Conservation (phyloP, 2,888 invertebrate species). For the Mythimna impura region DNA sequence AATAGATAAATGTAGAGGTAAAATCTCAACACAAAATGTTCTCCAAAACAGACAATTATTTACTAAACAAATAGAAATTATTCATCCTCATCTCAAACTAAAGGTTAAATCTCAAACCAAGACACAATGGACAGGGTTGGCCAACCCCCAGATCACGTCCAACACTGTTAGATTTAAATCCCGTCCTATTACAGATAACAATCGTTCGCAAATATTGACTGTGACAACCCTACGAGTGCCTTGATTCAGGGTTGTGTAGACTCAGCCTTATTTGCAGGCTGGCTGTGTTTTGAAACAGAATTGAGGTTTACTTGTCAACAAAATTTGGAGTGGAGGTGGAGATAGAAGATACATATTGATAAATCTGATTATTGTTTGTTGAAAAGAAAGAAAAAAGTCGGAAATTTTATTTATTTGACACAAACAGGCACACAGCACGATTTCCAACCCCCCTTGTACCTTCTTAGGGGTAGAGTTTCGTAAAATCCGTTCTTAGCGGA, state of each 20-base stretch:
- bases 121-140: slow-evolving; percentile 10
- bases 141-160: slow-evolving; percentile 20
- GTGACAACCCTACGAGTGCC: slow-evolving; percentile 1
- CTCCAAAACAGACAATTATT: neutral
- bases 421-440: too few relatives aligned
- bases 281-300: slow-evolving; percentile 12
- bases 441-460: too few relatives aligned
- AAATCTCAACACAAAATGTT: too few relatives aligned
- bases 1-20: too few relatives aligned
- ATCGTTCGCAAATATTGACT: slow-evolving; percentile 47
- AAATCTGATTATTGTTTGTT: neutral
- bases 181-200: slow-evolving; percentile 21
- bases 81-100: neutral
- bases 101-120: neutral
- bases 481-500: too few relatives aligned
- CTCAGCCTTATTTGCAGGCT: slow-evolving; percentile 10
- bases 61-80: neutral
- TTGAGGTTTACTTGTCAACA: neutral
- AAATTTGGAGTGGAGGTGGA: neutral
- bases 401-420: too few relatives aligned
- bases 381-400: neutral
- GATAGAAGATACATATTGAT: neutral
- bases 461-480: too few relatives aligned
- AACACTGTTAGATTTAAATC: slow-evolving; percentile 18
- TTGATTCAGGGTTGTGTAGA: slow-evolving; percentile 13